Evolutionary conservation across 2,797 vertebrate species (phyloP), one percentile per base, ranked within the genome.

Genomic region (Gallinago stenura): DNA sequence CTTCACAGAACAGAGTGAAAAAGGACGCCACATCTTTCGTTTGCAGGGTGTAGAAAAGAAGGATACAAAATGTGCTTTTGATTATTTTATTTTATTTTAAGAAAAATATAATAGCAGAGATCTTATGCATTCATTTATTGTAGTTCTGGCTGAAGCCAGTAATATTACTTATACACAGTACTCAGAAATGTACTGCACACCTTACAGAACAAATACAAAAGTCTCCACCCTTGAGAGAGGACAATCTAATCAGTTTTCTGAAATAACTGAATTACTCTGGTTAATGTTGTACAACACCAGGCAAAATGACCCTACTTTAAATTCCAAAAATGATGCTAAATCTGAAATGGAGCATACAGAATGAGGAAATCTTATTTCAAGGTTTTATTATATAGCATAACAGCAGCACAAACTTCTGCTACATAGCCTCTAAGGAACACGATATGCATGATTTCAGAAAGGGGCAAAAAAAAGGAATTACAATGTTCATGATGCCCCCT

Each of bases 191-290:
- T 60, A 57, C 83, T 80, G 93, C 75, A 94, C 88, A 97, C 93
- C 86, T 96, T 93, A 80, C 91, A 94, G 91, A 95, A 48, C 86
- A 97, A 96, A 94, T 19, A 97, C 61, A 46, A 77, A 94, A 94
- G 57, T 80, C 86, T 94, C 91, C 95, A 94, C 91, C 95, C 95
- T 95, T 89, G 78, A 93, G 75, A 95, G 61, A 94, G 81, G 93
- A 93, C 94, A 94, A 96, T 94, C 91, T 95, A 97, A 96, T 96
- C 93, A 72, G 91, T 84, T 96, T 95, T 92, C 93, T 82, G 60
- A 93, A 96, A 95, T 94, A 96, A 96, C 90, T 61, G 66, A 95
- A 95, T 97, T 96, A 88, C 83, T 90, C 57, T 46, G 69, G 88
- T 89, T 93, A 95, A 96, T 68, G 88, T 89, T 90, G 91, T 90